Evolutionary conservation across 2,113 vertebrate genomes (phyloP), one percentile per base, ranked within the genome.

Genomic region (Archilochus colubris): DNA sequence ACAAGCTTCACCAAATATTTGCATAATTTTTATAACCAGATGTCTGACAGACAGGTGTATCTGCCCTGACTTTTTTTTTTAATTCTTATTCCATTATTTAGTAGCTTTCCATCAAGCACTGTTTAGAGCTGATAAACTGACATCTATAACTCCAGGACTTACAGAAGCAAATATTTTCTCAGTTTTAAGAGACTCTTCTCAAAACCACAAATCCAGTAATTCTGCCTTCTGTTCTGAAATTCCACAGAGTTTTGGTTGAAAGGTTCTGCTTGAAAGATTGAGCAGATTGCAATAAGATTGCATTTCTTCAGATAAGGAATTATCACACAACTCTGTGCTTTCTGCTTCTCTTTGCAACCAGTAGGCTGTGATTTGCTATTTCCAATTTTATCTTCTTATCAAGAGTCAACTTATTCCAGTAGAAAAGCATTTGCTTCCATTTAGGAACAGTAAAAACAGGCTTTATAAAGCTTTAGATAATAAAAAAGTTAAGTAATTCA

Each of bases 1-100:
- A 61, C 2, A 74, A 86, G 22, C 28, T 38, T 88, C 79, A 94
- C 12, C 24, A 83, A 86, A 81, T 51, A 67, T 66, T 85, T 95
- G 68, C 81, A 40, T 94, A 69, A 85, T 82, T 87, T 89, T 77
- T 94, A 83, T 74, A 93, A 91, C 57, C 93, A 85, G 59, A 61
- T 30, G 80, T 77, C 72, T 86, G 54, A 16, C 18, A 88, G 82
- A 50, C 21, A 78, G 46, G 27, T 33, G 30, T 58, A 92, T 67
- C 22, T 78, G 51, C 44, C 61, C 58, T 81, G 61, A 61, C 22
- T 1, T 1, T 25, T 83, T 83, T 70, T 70, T 85, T 38, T n/a
- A n/a, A 64, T 30, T 88, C 76, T 33, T 63, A 31, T 72, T 90
- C 54, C 54, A 91, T 95, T 79, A 90, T 83, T 88, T 75, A 94